These are phyloP conservation scores for Agrochola circellaris DNA, from an alignment of 2,888 invertebrate species.

Conservation along the genomic window DNA sequence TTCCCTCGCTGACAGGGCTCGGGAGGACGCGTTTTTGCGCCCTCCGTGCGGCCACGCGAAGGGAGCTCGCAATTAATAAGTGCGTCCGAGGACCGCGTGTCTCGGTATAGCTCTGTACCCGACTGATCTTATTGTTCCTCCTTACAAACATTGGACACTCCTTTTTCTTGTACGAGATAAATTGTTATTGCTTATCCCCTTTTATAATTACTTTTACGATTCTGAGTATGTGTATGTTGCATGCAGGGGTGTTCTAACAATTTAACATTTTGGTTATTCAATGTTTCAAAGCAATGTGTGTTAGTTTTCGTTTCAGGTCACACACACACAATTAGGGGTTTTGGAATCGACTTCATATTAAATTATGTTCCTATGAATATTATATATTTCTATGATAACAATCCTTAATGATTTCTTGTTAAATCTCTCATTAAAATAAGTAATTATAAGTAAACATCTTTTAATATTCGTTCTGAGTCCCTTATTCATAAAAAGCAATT, in stretches of 20 bases:
- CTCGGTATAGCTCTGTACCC: slow-evolving; percentile 54
- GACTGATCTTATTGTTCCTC: slow-evolving; percentile 60
- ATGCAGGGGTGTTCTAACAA: background rate
- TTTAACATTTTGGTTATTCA: background rate
- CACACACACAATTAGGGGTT: background rate
- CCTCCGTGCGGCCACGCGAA: slow-evolving; percentile 84
- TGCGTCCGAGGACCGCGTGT: slow-evolving; percentile 77
- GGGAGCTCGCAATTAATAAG: slow-evolving; percentile 90
- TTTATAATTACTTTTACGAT: slow-evolving; percentile 45
- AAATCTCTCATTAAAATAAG: slow-evolving; percentile 58
- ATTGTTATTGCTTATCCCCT: slow-evolving; percentile 71
- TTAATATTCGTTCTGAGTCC: slow-evolving; percentile 68
- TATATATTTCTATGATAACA: background rate
- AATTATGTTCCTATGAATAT: background rate
- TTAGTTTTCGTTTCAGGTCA: background rate
- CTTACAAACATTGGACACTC: slow-evolving; percentile 75
- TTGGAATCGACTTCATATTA: background rate
- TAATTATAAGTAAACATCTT: slow-evolving; percentile 63
- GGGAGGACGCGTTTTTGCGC: slow-evolving; percentile 90
- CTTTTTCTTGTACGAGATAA: slow-evolving; percentile 78
- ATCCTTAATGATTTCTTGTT: slow-evolving; percentile 33
- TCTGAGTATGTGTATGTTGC: slow-evolving; percentile 15
- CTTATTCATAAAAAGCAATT: slow-evolving; percentile 86
- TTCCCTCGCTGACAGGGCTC: slow-evolving; percentile 90
- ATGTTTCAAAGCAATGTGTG: background rate